phyloP scores from a whole-genome alignment of 2,888 invertebrate genomes.

The Phragmatobia fuliginosa region DNA sequence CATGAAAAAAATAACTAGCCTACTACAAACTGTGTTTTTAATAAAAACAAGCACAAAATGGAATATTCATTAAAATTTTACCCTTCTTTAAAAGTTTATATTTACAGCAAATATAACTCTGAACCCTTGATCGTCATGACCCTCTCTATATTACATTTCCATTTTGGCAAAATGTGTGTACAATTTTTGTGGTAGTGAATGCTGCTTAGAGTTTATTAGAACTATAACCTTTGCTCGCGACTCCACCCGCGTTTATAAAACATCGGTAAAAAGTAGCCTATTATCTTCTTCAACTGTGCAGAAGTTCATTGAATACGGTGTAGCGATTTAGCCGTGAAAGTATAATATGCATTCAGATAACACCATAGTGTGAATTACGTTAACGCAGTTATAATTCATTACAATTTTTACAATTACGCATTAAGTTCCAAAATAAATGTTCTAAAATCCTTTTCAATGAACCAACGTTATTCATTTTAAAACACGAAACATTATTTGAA shows the following conservation, averaged over 20 bases:
- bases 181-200: background rate
- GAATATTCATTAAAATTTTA: background rate
- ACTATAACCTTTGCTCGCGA: too few relatives aligned
- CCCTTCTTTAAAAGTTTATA: background rate
- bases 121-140: background rate
- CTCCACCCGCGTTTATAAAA: too few relatives aligned
- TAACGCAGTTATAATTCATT: background rate
- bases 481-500: constrained; percentile 9
- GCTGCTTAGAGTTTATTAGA: background rate
- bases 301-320: too few relatives aligned
- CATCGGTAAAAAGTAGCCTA: too few relatives aligned
- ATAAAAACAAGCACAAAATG: background rate
- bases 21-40: too few relatives aligned
- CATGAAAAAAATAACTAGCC: too few relatives aligned
- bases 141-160: background rate
- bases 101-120: background rate
- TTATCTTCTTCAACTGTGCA: too few relatives aligned
- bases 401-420: background rate
- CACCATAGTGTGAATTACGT: too few relatives aligned
- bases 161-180: background rate
- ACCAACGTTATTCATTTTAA: background rate
- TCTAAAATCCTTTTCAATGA: background rate
- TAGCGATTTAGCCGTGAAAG: too few relatives aligned
- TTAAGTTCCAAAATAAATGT: background rate
- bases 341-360: too few relatives aligned